phyloP scores from a whole-genome alignment of 2,113 vertebrate genomes.

The Protomyctophum bolini region DNA sequence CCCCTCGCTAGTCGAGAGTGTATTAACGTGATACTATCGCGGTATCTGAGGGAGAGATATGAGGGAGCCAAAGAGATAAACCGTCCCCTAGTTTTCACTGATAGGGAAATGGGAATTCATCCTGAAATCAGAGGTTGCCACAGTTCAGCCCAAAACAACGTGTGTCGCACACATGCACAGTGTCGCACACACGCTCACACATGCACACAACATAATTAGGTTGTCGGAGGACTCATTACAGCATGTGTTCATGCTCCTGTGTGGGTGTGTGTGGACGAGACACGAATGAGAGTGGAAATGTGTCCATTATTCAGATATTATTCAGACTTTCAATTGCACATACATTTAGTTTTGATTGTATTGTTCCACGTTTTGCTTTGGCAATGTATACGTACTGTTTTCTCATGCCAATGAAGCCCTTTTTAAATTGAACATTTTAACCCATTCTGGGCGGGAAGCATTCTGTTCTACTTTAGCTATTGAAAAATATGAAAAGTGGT shows the following conservation, averaged over 20 bases:
- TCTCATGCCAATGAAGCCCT: too few species aligned
- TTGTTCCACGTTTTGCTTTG: too few species aligned
- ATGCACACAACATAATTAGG: neutral
- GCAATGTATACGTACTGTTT: too few species aligned
- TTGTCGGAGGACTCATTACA: too few species aligned
- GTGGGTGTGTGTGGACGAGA: neutral
- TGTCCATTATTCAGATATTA: too few species aligned
- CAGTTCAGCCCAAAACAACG: neutral
- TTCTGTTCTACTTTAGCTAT: too few species aligned
- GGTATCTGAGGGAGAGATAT: constrained; percentile 29
- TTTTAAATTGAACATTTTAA: too few species aligned
- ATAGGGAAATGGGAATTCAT: constrained; percentile 54
- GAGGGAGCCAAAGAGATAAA: constrained; percentile 29
- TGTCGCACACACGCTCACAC: constrained; percentile 9
- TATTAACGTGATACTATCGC: constrained; percentile 52
- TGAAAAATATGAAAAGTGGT: too few species aligned
- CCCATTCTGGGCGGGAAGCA: too few species aligned
- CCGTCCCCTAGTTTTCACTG: constrained; percentile 30
- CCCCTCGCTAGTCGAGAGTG: constrained; percentile 43
- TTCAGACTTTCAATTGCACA: too few species aligned
- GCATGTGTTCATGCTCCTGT: neutral
- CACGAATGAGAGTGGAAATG: too few species aligned
- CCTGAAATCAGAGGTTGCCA: constrained; percentile 44
- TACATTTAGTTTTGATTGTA: too few species aligned
- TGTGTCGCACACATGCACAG: neutral